Evolutionary conservation across 2,888 invertebrate species (phyloP).

Genomic region (Prosopocoilus inquinatus): DNA sequence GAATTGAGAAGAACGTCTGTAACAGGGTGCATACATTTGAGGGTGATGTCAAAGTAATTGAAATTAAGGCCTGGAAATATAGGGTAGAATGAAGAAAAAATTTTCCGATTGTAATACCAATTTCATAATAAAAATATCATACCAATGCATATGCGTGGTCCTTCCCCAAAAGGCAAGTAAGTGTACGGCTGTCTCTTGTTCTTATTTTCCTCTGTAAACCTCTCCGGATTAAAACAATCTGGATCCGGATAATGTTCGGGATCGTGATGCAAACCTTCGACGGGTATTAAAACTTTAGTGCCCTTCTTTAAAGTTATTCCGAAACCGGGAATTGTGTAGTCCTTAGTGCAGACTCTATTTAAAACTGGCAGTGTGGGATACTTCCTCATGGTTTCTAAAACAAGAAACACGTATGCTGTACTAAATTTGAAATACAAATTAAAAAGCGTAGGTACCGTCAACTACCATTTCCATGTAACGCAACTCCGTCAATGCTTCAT

Average conservation of each 20-base stretch:
- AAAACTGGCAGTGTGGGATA: slow-evolving; percentile 35
- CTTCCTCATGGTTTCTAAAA: slow-evolving; percentile 40
- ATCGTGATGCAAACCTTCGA: not conserved
- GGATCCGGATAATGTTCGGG: not conserved
- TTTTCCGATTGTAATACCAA: no score
- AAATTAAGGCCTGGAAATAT: no score
- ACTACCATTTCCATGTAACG: slow-evolving; percentile 44
- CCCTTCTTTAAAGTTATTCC: slow-evolving; percentile 37
- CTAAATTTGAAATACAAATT: not conserved
- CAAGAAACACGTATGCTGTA: no score
- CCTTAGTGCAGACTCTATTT: slow-evolving; percentile 21
- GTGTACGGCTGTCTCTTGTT: not conserved
- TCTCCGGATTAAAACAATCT: not conserved
- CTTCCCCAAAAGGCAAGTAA: not conserved
- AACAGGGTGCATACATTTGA: no score
- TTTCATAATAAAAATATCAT: not conserved
- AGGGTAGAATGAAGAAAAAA: no score
- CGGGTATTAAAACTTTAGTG: not conserved
- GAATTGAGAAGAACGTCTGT: no score
- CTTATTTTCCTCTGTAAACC: slow-evolving; percentile 1
- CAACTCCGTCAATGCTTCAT: slow-evolving; percentile 44
- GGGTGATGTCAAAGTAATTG: no score
- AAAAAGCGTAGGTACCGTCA: slow-evolving; percentile 31
- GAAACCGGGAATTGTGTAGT: slow-evolving; percentile 34
- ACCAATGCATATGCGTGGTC: not conserved